These are phyloP conservation scores for Amblyraja radiata DNA, from an alignment of 2,797 vertebrate genomes.

Conservation along the genomic window DNA sequence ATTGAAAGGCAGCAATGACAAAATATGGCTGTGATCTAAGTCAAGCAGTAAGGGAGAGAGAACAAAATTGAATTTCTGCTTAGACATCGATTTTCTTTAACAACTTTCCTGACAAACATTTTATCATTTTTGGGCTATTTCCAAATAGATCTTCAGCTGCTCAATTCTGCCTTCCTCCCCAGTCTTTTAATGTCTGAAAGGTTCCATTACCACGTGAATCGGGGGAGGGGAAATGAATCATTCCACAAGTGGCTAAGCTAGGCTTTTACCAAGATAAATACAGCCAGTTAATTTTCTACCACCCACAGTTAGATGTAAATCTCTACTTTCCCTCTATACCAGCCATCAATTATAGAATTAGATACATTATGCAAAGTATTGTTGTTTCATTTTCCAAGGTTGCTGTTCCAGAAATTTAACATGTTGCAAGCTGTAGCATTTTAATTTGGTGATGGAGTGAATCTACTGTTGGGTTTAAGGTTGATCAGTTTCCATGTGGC, in stretches of 20 bases:
- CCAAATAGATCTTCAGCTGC: not conserved
- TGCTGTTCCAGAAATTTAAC: not conserved
- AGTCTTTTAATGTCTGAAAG: not conserved
- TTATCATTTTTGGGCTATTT: not conserved
- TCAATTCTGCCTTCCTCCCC: not conserved
- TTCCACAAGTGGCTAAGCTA: not conserved
- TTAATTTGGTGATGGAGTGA: not conserved
- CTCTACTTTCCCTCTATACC: not conserved
- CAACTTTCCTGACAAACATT: not conserved
- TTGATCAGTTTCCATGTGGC: not conserved
- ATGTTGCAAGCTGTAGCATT: not conserved
- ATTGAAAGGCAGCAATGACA: not conserved
- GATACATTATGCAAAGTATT: not conserved
- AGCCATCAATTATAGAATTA: conserved; percentile 8
- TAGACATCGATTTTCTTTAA: not conserved
- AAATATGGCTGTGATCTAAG: not conserved
- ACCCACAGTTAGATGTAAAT: not conserved
- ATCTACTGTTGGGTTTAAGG: not conserved
- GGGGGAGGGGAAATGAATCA: not conserved
- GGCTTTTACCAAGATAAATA: conserved; percentile 4
- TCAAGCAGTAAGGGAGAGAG: not conserved
- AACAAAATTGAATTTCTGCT: not conserved
- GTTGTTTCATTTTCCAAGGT: not conserved
- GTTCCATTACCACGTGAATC: not conserved
- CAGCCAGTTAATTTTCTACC: conserved; percentile 31